phyloP scores from a whole-genome alignment of 2,888 invertebrate species.

The Smittia sp. region DNA sequence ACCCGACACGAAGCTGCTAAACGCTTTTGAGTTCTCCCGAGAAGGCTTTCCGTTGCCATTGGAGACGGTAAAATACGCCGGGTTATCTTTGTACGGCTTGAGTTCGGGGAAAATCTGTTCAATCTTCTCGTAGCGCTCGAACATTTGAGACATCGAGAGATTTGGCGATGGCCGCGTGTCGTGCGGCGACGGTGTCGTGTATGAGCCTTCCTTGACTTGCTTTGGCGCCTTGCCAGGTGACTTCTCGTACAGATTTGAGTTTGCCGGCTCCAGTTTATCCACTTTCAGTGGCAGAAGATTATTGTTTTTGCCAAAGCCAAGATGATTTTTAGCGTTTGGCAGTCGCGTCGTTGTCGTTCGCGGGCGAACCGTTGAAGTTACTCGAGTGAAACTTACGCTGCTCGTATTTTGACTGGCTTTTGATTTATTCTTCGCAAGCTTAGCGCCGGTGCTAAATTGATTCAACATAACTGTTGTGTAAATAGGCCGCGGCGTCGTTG shows the following conservation, averaged over 20 bases:
- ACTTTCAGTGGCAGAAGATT: conserved; percentile 10
- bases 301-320: conserved; percentile 35
- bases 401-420: not conserved
- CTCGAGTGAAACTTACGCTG: not conserved
- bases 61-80: conserved; percentile 45
- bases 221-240: conserved; percentile 51
- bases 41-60: conserved; percentile 49
- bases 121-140: conserved; percentile 72
- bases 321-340: conserved; percentile 12
- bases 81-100: conserved; percentile 56
- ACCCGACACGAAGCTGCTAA: conserved; percentile 32
- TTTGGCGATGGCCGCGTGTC: conserved; percentile 44
- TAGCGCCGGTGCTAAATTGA: not conserved
- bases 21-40: conserved; percentile 50
- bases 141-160: conserved; percentile 65
- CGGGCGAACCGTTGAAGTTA: not conserved
- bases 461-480: conserved; percentile 36
- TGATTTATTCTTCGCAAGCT: conserved; percentile 8
- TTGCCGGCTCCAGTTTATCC: conserved; percentile 35
- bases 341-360: conserved; percentile 2
- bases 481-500: conserved; percentile 14
- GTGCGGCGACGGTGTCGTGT: not conserved
- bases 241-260: conserved; percentile 46
- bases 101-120: conserved; percentile 74
- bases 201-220: conserved; percentile 50